Evolutionary conservation across 2,888 invertebrate species (phyloP), one percentile per base, ranked within the genome.

Genomic region (Thelaira solivaga): DNA sequence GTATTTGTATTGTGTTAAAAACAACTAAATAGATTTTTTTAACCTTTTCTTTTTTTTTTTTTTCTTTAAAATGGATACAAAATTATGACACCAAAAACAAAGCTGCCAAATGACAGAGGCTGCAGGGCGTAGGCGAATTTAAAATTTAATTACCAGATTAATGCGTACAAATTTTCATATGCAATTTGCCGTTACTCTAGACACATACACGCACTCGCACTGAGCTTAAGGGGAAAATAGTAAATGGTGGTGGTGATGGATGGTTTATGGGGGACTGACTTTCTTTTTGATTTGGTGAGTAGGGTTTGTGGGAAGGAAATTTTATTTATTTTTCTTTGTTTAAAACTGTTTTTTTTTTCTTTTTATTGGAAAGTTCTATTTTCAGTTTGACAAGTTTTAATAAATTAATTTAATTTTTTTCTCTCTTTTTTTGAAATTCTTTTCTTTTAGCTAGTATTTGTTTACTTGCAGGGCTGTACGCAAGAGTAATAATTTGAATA

Each of bases 61-160:
- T 69, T 4, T 57, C 31, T 29, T 24, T 7, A 36, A 36, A 24
- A 4, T 31, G 20, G n/a, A 26, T 22, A 59, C 5, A 51, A 59
- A 41, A 68, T 49, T 36, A 57, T 69, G 29, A 51, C 49, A 69
- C 69, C 64, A 68, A 53, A 72, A 55, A 64, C 7, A 29, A 72
- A 72, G 72, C 47, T 47, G 55, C 64, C 72, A 45, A 68, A 45
- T 39, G 49, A 62, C 61, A 43, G 13, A 18, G 26, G 51, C 43
- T 36, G 18, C 29, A 45, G 41, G 51, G 55, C 65, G 22, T 3
- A n/a, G 67, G 51, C 55, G 57, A 57, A 36, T 39, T 39, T 36
- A 20, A 68, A 26, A 57, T 18, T 65, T n/a, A n/a, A 41, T 51
- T 22, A 41, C 8, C 39, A 51, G 39, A 47, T 36, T 24, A n/a